Conservation (phyloP, 2,888 invertebrate genomes). For the Siphlonurus alternatus region DNA sequence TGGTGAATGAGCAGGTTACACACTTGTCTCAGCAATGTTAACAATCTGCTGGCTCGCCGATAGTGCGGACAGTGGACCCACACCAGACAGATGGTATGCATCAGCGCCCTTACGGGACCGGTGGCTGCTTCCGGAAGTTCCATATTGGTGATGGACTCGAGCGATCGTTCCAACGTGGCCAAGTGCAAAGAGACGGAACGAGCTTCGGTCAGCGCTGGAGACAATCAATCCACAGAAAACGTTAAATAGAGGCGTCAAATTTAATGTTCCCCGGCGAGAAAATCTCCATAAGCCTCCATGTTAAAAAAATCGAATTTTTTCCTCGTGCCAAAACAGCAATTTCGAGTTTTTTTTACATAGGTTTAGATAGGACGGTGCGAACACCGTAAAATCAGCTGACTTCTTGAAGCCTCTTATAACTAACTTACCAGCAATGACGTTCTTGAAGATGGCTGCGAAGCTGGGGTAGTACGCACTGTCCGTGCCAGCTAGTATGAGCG, state of each 20-base stretch:
- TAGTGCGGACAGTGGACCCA: constrained; percentile 76
- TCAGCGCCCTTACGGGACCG: constrained; percentile 41
- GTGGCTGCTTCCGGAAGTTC: constrained; percentile 46
- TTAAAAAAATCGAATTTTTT: constrained; percentile 15
- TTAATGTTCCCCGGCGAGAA: neutral
- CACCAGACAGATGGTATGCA: constrained; percentile 63
- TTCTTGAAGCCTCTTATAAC: too few species aligned
- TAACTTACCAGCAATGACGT: constrained; percentile 58
- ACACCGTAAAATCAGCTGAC: too few species aligned
- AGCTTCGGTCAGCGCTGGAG: constrained; percentile 60
- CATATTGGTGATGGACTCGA: constrained; percentile 50
- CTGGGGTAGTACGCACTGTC: constrained; percentile 62
- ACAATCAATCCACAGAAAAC: constrained; percentile 12
- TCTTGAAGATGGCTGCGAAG: constrained; percentile 60
- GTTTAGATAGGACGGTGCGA: too few species aligned
- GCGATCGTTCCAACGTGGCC: constrained; percentile 49
- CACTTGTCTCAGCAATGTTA: constrained; percentile 58
- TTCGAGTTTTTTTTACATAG: too few species aligned
- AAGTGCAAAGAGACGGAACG: constrained; percentile 67
- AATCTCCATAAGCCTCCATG: too few species aligned
- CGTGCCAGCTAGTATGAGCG: constrained; percentile 55
- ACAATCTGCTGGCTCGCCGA: constrained; percentile 40
- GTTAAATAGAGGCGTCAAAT: constrained; percentile 18
- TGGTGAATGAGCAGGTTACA: constrained; percentile 66
- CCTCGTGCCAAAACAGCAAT: too few species aligned